Evolutionary conservation across 2,888 invertebrate genomes (phyloP), one percentile per base, ranked within the genome.

Genomic region (Helobdella robusta): DNA sequence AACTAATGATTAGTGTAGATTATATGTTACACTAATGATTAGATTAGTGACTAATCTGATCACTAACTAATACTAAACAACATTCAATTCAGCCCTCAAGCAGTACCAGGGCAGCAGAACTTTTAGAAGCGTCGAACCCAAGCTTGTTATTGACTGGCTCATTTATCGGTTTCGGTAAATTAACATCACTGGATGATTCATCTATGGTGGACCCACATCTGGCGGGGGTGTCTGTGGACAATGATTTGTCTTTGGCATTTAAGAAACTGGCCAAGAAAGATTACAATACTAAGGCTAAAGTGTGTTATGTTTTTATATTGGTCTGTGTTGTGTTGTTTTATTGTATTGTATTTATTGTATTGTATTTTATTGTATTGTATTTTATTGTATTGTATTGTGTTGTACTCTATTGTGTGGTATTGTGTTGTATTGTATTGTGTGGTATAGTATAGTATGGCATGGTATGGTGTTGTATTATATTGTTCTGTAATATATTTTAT

Each of bases 241-340:
- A 86, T 0, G 87, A 87, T 75, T 87, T 89, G 74, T 86, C 88
- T 70, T 78, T 92, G 59, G 86, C 87, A 59, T 81, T 93, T 65
- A 88, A 89, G 72, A 92, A 91, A 79, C 86, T 93, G 79, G 85
- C 85, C 64, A 94, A 94, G 77, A 91, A 90, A 76, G 92, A 93
- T 82, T 84, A 87, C 0, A 86, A 87, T 2, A 94, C 94, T 3
- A 91, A 89, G 80, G 83, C 87, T 44, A 94, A 92, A 84, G 91
- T 68, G 18, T 18, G 44, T 40, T 40, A n/a, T n/a, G 11, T 15
- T 15, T 40, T 40, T 40, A 40, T 15, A 40, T 15, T 40, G n/a
- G 44, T 40, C n/a, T 15, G 11, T 15, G 11, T 40, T 40, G 11
- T 40, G n/a, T 40, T n/a, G n/a, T n/a, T n/a, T n/a, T n/a, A n/a